Conservation (phyloP, 2,113 vertebrate species). For the Heterotis niloticus region DNA sequence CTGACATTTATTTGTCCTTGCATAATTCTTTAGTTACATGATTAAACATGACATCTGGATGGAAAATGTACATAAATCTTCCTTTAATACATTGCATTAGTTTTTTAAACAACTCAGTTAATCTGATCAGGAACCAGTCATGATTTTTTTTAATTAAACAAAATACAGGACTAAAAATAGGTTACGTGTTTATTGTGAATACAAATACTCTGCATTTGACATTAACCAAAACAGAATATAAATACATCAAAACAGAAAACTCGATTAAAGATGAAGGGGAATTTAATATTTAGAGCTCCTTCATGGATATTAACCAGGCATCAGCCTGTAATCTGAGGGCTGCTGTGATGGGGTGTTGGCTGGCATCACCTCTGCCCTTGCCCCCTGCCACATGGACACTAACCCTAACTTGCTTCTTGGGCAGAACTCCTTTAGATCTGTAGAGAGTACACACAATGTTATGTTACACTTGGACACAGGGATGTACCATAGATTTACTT, state of each 20-base stretch:
- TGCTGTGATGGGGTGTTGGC: neutral
- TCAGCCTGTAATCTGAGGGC: neutral
- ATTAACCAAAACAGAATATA: slow-evolving; percentile 41
- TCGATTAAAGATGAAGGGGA: slow-evolving; percentile 25
- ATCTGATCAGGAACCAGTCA: slow-evolving; percentile 3
- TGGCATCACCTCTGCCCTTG: neutral
- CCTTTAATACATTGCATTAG: neutral
- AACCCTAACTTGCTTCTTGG: slow-evolving; percentile 12
- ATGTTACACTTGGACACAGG: neutral
- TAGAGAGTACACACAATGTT: neutral
- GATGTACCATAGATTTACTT: neutral
- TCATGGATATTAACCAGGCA: slow-evolving; percentile 22
- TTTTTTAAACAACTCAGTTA: slow-evolving; percentile 3
- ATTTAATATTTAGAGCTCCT: slow-evolving; percentile 3
- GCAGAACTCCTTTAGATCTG: slow-evolving; percentile 33
- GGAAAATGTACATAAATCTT: slow-evolving; percentile 2
- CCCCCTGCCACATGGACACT: neutral
- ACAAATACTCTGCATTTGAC: slow-evolving; percentile 22
- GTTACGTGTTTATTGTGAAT: slow-evolving; percentile 38
- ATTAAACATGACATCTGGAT: neutral
- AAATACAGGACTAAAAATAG: slow-evolving; percentile 22
- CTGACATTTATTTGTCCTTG: neutral
- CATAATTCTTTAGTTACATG: slow-evolving; percentile 17
- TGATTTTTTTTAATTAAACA: slow-evolving; percentile 17
- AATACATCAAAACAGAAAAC: slow-evolving; percentile 38